These are phyloP conservation scores for Trachops cirrhosus DNA, from an alignment of 2,797 vertebrate species.

Conservation along the genomic window DNA sequence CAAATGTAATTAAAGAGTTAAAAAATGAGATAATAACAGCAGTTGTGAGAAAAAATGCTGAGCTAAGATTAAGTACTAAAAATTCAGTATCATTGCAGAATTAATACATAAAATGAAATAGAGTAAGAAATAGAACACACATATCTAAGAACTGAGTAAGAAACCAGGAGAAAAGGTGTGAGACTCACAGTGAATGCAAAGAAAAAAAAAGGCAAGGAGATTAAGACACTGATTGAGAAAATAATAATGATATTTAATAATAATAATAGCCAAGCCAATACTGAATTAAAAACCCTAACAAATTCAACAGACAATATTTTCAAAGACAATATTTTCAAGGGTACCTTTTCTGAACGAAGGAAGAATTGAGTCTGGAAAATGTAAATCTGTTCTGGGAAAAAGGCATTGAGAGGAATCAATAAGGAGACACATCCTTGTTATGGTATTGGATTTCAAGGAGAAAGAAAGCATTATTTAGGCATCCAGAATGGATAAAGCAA, in stretches of 20 bases:
- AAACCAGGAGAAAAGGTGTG: background rate
- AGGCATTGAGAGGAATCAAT: background rate
- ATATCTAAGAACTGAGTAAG: background rate
- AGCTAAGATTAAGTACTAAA: background rate
- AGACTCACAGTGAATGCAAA: background rate
- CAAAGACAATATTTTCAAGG: background rate
- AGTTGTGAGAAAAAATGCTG: background rate
- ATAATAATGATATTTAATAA: background rate
- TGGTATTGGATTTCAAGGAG: background rate
- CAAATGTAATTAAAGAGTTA: background rate
- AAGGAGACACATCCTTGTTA: background rate
- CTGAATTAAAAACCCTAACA: background rate
- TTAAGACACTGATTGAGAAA: background rate
- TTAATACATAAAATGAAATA: background rate
- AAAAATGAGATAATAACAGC: background rate
- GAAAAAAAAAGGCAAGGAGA: background rate
- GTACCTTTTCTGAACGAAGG: background rate
- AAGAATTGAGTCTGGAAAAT: conserved; percentile 26
- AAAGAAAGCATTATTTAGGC: background rate
- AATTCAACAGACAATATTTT: background rate
- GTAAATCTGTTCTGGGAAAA: background rate
- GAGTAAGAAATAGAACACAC: background rate
- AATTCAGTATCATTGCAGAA: background rate
- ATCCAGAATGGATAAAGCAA: background rate
- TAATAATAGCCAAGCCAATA: background rate